A percentile compares a stretch with the other conserved stretches of the same genome.
These are phyloP conservation scores for Monopis laevigella DNA, from an alignment of 2,888 invertebrate species.

Conservation along the genomic window DNA sequence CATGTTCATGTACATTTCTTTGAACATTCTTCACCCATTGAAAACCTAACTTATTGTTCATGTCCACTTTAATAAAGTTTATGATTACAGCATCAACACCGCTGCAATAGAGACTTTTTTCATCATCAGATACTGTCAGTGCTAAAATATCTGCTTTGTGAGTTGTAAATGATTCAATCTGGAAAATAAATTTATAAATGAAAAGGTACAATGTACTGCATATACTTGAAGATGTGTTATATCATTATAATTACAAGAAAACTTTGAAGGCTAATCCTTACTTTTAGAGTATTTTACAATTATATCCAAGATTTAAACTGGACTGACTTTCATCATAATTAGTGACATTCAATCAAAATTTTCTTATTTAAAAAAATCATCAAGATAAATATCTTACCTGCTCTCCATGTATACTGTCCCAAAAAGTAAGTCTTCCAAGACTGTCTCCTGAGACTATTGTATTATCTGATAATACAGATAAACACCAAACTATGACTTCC, in stretches of 20 bases:
- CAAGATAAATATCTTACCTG: too few species aligned
- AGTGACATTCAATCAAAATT: too few species aligned
- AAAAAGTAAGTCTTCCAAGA: slow-evolving; percentile 84
- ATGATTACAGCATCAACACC: slow-evolving; percentile 86
- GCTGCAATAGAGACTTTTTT: slow-evolving; percentile 76
- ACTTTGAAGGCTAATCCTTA: too few species aligned
- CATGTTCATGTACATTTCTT: slow-evolving; percentile 85
- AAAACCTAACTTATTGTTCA: slow-evolving; percentile 52
- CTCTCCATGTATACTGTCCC: slow-evolving; percentile 85
- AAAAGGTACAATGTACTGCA: too few species aligned
- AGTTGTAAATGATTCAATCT: slow-evolving; percentile 79
- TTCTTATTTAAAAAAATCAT: slow-evolving; percentile 1
- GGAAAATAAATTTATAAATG: slow-evolving; percentile 25
- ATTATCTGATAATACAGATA: slow-evolving; percentile 83
- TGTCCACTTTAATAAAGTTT: slow-evolving; percentile 74
- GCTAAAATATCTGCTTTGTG: slow-evolving; percentile 85
- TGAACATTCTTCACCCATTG: slow-evolving; percentile 87
- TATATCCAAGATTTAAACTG: too few species aligned
- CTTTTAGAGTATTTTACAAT: too few species aligned
- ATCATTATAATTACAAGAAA: too few species aligned
- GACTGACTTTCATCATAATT: too few species aligned
- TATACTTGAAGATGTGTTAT: too few species aligned
- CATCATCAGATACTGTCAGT: slow-evolving; percentile 75
- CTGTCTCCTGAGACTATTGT: slow-evolving; percentile 87
- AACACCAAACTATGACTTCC: slow-evolving; percentile 87